These are phyloP conservation scores for Falco biarmicus DNA, from an alignment of 2,797 vertebrate genomes.

Conservation along the genomic window DNA sequence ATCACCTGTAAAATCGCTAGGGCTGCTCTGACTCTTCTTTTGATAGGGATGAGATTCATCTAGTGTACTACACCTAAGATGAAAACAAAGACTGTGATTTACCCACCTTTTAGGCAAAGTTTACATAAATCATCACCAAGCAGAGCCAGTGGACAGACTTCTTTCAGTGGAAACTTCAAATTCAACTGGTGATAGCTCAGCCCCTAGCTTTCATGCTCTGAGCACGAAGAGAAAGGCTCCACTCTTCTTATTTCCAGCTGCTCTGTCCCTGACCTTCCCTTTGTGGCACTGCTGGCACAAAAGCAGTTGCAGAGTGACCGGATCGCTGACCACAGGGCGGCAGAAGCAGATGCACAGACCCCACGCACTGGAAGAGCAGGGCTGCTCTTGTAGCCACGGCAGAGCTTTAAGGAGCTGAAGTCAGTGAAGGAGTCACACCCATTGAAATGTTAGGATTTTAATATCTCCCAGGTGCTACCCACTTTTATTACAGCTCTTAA, in stretches of 20 bases:
- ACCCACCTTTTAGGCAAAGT: not conserved
- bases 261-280: not conserved
- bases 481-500: not conserved
- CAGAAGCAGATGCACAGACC: not conserved
- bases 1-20: not conserved
- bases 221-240: not conserved
- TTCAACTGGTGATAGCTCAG: not conserved
- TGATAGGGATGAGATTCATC: not conserved
- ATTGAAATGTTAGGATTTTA: not conserved
- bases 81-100: not conserved
- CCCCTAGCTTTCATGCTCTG: not conserved
- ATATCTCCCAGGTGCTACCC: not conserved
- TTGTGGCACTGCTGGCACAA: not conserved
- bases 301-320: not conserved
- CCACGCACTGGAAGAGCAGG: fast-evolving
- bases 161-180: not conserved
- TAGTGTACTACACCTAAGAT: not conserved
- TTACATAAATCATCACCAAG: not conserved
- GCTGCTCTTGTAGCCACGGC: not conserved
- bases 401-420: not conserved
- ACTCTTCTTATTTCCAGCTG: not conserved
- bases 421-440: not conserved
- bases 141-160: not conserved
- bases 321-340: not conserved
- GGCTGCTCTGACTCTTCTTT: not conserved